phyloP scores from a whole-genome alignment of 2,113 vertebrate genomes.

The Stigmatopora nigra region DNA sequence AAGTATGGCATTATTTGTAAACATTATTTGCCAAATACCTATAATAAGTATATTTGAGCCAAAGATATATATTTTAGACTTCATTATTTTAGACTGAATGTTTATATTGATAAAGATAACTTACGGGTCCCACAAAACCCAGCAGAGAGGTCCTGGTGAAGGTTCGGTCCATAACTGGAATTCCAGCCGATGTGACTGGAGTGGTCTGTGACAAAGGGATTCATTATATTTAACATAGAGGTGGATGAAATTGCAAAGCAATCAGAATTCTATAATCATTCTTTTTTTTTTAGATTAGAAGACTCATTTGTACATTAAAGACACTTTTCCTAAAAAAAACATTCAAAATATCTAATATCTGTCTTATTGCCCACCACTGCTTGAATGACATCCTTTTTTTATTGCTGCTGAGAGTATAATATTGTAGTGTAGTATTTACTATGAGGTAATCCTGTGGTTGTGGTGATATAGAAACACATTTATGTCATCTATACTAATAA shows the following conservation, averaged over 20 bases:
- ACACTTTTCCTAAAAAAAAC: too few relatives aligned
- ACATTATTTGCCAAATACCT: neutral
- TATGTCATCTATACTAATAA: neutral
- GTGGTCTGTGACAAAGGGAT: conserved; percentile 68
- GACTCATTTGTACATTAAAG: too few relatives aligned
- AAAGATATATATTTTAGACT: neutral
- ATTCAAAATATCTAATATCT: too few relatives aligned
- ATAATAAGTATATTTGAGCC: neutral
- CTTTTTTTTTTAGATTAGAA: too few relatives aligned
- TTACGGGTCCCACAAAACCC: conserved; percentile 89
- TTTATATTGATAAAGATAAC: conserved; percentile 31
- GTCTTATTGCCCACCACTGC: too few relatives aligned
- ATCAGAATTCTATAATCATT: too few relatives aligned
- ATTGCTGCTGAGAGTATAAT: neutral
- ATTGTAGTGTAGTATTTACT: neutral
- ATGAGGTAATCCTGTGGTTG: too few relatives aligned
- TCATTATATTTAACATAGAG: too few relatives aligned
- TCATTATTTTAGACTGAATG: too few relatives aligned
- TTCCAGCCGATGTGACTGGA: conserved; percentile 73
- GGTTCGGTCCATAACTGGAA: conserved; percentile 74
- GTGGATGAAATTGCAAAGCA: too few relatives aligned
- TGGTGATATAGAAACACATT: neutral
- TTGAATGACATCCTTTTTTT: neutral
- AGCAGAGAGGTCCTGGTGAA: conserved; percentile 88
- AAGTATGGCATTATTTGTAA: neutral